phyloP scores from a whole-genome alignment of 2,888 invertebrate genomes.

The Clivina fossor region DNA sequence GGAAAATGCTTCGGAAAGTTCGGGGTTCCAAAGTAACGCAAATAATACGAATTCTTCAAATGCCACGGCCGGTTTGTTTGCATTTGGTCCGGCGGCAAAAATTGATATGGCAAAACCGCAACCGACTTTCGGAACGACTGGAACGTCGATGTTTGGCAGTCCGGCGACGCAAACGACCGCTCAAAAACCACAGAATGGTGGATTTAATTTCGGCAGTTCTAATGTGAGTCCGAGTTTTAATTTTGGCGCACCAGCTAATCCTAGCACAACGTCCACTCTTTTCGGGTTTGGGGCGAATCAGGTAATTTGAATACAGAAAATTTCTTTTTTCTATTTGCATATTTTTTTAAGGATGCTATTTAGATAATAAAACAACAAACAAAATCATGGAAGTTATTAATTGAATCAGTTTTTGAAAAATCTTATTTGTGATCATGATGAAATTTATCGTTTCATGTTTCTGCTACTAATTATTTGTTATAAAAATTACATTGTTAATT shows the following conservation, averaged over 20 bases:
- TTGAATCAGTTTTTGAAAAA: too few species aligned
- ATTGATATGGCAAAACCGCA: slow-evolving; percentile 7
- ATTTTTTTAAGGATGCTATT: not conserved
- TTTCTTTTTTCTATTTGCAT: not conserved
- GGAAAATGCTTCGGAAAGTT: too few species aligned
- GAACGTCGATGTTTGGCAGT: slow-evolving; percentile 30
- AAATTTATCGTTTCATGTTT: too few species aligned
- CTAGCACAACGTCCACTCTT: slow-evolving; percentile 42
- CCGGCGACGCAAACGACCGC: slow-evolving; percentile 28
- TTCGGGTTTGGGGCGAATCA: slow-evolving; percentile 22
- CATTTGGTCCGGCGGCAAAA: slow-evolving; percentile 15
- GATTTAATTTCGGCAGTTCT: slow-evolving; percentile 49
- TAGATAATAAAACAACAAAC: too few species aligned
- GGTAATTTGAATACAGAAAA: slow-evolving; percentile 12
- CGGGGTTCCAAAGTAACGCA: too few species aligned
- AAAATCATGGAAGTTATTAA: too few species aligned
- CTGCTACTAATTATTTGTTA: too few species aligned
- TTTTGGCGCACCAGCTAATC: slow-evolving; percentile 39
- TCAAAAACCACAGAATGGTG: slow-evolving; percentile 41
- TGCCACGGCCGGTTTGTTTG: slow-evolving; percentile 14
- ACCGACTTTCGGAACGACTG: slow-evolving; percentile 7
- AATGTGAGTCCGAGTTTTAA: slow-evolving; percentile 44
- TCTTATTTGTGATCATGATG: too few species aligned
- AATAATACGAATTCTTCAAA: slow-evolving; percentile 31
- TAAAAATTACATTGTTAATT: too few species aligned